A percentile compares a stretch with the other conserved stretches of the same genome.
Conservation (phyloP, 2,113 vertebrate species). For the Misgurnus mizolepis region DNA sequence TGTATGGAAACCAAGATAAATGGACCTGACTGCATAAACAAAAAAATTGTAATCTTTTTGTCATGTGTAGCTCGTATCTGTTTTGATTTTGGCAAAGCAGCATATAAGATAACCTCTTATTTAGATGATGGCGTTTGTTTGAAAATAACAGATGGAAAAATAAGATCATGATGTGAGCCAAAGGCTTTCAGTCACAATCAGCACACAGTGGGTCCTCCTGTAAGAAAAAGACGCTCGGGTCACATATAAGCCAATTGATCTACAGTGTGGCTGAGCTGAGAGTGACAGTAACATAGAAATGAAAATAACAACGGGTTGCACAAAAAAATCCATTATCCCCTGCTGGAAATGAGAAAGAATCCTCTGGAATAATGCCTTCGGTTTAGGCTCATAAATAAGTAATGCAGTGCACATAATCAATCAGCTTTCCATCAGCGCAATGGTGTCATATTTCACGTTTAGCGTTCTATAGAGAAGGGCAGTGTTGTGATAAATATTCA, state of each 20-base stretch:
- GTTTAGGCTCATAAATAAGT: constrained; percentile 41
- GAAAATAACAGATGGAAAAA: constrained; percentile 23
- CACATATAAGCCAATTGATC: constrained; percentile 15
- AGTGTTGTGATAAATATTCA: constrained; percentile 41
- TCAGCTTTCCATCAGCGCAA: constrained; percentile 24
- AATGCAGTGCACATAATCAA: constrained; percentile 32
- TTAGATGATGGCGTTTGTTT: not conserved
- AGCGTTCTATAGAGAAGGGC: not conserved
- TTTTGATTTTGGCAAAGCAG: constrained; percentile 1
- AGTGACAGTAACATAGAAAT: constrained; percentile 21
- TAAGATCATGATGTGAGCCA: constrained; percentile 18
- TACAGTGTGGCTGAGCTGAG: not conserved
- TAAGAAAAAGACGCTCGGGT: not conserved
- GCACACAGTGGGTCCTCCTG: not conserved
- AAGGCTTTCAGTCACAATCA: constrained; percentile 4
- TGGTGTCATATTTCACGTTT: constrained; percentile 21
- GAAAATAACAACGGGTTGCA: not conserved
- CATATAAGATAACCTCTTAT: not conserved
- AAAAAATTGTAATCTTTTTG: constrained; percentile 11
- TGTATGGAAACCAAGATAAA: constrained; percentile 3
- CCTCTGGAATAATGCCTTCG: constrained; percentile 21
- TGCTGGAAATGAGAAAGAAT: constrained; percentile 24
- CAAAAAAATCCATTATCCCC: constrained; percentile 41
- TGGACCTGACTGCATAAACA: constrained; percentile 7
- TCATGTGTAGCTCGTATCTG: not conserved